Evolutionary conservation across 2,113 vertebrate genomes (phyloP).

Genomic region (Mesitornis unicolor): DNA sequence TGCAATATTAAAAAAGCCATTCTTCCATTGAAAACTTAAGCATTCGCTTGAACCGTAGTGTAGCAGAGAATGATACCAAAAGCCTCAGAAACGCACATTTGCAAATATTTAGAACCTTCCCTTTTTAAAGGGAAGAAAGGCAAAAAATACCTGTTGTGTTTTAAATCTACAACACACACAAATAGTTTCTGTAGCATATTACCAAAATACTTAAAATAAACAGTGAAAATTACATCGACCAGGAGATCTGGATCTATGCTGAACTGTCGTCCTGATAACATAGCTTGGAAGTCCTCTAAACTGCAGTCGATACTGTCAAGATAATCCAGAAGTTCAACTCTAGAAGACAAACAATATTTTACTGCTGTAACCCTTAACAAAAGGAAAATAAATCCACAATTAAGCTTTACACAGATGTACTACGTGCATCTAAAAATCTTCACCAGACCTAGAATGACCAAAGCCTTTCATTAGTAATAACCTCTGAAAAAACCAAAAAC

Average conservation of each 20-base stretch:
- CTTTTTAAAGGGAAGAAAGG: neutral
- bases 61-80: neutral
- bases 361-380: neutral
- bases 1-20: neutral
- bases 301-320: slow-evolving; percentile 98
- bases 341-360: slow-evolving; percentile 53
- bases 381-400: neutral
- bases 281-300: slow-evolving; percentile 95
- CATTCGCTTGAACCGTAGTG: neutral
- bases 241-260: slow-evolving; percentile 86
- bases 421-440: neutral
- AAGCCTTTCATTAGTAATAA: neutral
- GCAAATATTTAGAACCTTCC: neutral
- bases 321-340: slow-evolving; percentile 96
- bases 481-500: neutral
- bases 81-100: neutral
- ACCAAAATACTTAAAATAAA: neutral
- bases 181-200: neutral
- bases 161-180: neutral
- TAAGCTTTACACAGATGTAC: neutral
- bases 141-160: neutral
- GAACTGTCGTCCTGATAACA: slow-evolving; percentile 92
- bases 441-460: neutral
- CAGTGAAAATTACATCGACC: slow-evolving; percentile 79
- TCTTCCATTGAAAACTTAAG: neutral